Conservation (phyloP, 2,113 vertebrate species). For the Paradisaea rubra region DNA sequence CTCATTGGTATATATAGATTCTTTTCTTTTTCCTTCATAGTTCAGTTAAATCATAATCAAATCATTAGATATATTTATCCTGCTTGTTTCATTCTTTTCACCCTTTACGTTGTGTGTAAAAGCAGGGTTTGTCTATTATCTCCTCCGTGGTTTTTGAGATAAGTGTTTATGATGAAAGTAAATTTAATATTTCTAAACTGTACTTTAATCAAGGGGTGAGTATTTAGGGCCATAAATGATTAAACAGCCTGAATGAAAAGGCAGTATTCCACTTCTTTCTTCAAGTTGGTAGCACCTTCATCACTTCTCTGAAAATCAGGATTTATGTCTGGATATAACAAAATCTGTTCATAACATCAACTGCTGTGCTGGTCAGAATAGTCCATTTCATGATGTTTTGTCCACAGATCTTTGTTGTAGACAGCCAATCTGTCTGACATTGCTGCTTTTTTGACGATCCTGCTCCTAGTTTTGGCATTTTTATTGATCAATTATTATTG, state of each 20-base stretch:
- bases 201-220: neutral
- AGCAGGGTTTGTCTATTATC: neutral
- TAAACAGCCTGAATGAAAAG: neutral
- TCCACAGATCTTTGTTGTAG: neutral
- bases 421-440: neutral
- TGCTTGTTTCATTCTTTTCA: neutral
- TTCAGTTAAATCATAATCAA: neutral
- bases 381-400: neutral
- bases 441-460: neutral
- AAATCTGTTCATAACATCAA: neutral
- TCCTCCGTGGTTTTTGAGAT: neutral
- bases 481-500: neutral
- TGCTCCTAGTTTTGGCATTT: neutral
- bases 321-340: neutral
- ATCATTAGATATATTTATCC: neutral
- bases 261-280: neutral
- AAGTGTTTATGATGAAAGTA: neutral
- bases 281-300: neutral
- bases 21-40: neutral
- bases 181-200: neutral
- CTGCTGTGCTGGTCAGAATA: neutral
- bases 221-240: neutral
- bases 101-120: neutral
- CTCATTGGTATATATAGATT: neutral
- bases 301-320: neutral